These are phyloP conservation scores for Drosophila mimetica DNA, from an alignment of 2,888 invertebrate species.

Conservation along the genomic window DNA sequence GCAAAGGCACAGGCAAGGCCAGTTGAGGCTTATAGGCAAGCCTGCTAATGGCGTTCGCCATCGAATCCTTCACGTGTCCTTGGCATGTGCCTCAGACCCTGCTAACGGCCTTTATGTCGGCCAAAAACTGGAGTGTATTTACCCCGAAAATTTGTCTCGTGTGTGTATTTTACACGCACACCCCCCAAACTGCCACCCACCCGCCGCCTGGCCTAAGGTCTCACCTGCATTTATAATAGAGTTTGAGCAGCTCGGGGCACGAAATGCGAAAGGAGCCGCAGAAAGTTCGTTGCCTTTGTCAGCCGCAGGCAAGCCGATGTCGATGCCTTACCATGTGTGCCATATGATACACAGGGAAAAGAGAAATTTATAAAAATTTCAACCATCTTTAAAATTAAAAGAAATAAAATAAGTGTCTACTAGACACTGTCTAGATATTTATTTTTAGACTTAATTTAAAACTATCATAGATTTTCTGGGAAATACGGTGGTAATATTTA, in stretches of 20 bases:
- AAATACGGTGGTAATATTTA: no score
- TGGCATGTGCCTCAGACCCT: conserved; percentile 54
- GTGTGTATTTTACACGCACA: conserved; percentile 56
- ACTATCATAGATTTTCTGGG: no score
- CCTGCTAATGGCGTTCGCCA: conserved; percentile 58
- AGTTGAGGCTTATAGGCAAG: conserved; percentile 53
- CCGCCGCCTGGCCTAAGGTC: conserved; percentile 13
- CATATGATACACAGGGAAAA: conserved; percentile 19
- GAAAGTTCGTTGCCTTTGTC: conserved; percentile 50
- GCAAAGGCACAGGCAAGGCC: conserved; percentile 24
- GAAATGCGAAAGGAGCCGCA: conserved; percentile 41
- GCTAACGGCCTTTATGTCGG: conserved; percentile 56
- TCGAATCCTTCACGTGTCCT: conserved; percentile 74
- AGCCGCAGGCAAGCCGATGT: conserved; percentile 27
- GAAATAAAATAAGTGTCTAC: no score
- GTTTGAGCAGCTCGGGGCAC: conserved; percentile 26
- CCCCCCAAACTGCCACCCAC: not conserved
- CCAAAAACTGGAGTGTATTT: conserved; percentile 50
- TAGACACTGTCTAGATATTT: no score
- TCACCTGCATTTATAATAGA: conserved; percentile 52
- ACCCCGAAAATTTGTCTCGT: conserved; percentile 72
- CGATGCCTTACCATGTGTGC: conserved; percentile 33
- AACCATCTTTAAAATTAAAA: no score
- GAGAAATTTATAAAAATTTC: no score
- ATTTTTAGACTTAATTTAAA: no score